These are phyloP conservation scores for Nannoperca australis DNA, from an alignment of 2,797 vertebrate genomes.

Conservation along the genomic window DNA sequence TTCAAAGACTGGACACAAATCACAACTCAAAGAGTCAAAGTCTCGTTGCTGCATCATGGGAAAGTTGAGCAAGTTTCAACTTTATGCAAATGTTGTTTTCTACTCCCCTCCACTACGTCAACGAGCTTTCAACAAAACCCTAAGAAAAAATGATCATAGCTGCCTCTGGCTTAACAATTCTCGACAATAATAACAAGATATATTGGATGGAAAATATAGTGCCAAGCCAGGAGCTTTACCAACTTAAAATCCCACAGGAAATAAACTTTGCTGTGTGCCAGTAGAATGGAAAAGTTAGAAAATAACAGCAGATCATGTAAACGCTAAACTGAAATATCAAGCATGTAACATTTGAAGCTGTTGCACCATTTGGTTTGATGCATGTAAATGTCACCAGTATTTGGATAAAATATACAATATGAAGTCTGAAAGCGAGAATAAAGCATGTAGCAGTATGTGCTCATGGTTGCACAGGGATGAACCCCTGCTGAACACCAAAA, in stretches of 20 bases:
- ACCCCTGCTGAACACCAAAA: too few relatives aligned
- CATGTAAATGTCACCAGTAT: neutral
- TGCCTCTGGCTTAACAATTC: neutral
- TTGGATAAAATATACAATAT: neutral
- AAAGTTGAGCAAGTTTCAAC: neutral
- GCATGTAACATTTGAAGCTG: neutral
- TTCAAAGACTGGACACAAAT: neutral
- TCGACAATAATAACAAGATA: neutral
- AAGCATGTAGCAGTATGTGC: neutral
- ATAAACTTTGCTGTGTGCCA: neutral
- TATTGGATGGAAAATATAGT: too few relatives aligned
- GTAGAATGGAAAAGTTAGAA: neutral
- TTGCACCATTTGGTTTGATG: neutral
- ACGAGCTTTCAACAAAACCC: neutral
- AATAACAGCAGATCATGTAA: neutral
- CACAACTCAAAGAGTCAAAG: neutral
- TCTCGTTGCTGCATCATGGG: too few relatives aligned
- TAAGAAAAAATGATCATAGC: neutral
- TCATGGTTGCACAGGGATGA: neutral
- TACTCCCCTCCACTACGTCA: neutral
- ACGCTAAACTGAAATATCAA: neutral
- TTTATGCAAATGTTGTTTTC: neutral
- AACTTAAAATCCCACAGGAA: neutral
- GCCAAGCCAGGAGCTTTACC: neutral
- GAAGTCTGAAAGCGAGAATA: neutral